Conservation (phyloP, 2,113 vertebrate genomes). For the Holacanthus passer region DNA sequence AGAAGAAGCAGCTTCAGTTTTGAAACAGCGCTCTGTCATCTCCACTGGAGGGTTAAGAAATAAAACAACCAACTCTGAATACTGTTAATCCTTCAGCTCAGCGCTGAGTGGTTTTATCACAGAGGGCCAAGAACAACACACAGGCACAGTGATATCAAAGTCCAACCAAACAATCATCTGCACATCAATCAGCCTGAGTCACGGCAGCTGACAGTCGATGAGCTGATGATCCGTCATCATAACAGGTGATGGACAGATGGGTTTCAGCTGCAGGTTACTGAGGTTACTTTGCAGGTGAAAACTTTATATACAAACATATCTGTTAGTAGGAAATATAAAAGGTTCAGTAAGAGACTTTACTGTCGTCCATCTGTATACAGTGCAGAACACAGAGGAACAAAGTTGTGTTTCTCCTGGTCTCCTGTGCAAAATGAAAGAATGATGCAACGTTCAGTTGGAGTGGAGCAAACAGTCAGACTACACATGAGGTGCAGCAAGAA, state of each 20-base stretch:
- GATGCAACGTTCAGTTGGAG: no score
- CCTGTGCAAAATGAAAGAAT: no score
- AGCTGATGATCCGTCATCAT: slow-evolving; percentile 37
- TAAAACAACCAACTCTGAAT: not conserved
- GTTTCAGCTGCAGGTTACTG: slow-evolving; percentile 11
- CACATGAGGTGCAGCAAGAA: no score
- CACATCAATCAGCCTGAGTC: slow-evolving; percentile 46
- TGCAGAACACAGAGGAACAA: no score
- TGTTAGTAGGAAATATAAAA: no score
- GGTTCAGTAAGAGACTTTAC: no score
- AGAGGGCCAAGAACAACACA: slow-evolving; percentile 1
- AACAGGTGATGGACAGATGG: slow-evolving; percentile 4
- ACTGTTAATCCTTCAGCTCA: slow-evolving; percentile 26
- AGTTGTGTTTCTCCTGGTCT: no score
- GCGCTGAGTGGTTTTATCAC: slow-evolving; percentile 14
- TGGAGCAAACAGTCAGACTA: no score
- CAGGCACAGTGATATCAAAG: slow-evolving; percentile 14
- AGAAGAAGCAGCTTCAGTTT: not conserved
- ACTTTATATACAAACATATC: not conserved
- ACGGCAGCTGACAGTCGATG: not conserved
- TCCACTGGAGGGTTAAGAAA: slow-evolving; percentile 9
- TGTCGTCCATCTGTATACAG: no score
- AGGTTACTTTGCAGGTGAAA: not conserved
- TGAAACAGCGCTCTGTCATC: not conserved
- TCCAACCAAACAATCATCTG: slow-evolving; percentile 23